Conservation (phyloP, 2,113 vertebrate genomes). For the Candoia aspera region DNA sequence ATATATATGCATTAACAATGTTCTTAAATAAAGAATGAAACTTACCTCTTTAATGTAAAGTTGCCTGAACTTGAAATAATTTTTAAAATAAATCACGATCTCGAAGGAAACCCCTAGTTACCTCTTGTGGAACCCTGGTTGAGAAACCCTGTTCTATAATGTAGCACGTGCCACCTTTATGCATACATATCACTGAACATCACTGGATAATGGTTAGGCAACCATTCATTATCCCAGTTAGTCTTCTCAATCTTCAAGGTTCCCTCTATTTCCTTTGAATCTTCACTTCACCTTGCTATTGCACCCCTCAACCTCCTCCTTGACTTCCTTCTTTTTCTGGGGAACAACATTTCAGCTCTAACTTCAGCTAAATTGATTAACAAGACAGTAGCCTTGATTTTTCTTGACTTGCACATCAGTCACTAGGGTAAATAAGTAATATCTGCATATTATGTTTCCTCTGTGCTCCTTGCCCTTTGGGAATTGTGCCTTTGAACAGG, state of each 20-base stretch:
- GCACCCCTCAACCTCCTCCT: neutral
- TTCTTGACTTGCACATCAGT: neutral
- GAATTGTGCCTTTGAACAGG: neutral
- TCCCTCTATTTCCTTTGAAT: neutral
- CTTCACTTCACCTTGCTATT: neutral
- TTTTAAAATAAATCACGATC: no score
- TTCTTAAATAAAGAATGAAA: no score
- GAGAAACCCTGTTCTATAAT: neutral
- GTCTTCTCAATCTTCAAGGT: neutral
- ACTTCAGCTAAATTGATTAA: neutral
- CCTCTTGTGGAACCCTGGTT: no score
- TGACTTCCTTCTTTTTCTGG: neutral
- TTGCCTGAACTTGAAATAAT: no score
- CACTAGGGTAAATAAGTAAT: neutral
- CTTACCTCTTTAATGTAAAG: no score
- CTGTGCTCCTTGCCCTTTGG: neutral
- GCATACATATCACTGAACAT: neutral
- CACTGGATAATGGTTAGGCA: neutral
- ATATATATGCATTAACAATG: no score
- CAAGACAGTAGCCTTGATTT: neutral
- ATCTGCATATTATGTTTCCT: neutral
- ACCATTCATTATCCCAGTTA: neutral
- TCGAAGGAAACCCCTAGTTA: no score
- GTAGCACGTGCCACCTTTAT: neutral
- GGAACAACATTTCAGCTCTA: neutral